phyloP scores from a whole-genome alignment of 2,113 vertebrate species.

The Dolichotis patagonum region DNA sequence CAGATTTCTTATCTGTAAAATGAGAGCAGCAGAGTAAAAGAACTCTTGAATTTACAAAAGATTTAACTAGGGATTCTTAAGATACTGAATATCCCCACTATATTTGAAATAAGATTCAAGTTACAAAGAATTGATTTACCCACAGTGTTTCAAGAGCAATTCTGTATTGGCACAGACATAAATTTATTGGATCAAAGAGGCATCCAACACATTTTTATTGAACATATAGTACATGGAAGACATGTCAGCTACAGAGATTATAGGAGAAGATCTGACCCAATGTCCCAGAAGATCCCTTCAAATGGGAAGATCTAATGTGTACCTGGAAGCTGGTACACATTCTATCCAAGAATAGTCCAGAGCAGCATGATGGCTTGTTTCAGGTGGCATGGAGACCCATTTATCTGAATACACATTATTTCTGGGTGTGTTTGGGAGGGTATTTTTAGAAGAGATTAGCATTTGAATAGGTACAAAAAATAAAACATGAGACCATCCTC shows the following conservation, averaged over 20 bases:
- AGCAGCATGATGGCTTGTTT: accelerated
- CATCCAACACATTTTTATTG: constrained; percentile 59
- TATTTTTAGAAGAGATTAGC: background rate
- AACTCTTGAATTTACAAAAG: background rate
- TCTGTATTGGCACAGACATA: constrained; percentile 66
- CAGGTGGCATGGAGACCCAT: background rate
- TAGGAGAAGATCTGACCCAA: background rate
- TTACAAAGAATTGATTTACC: constrained; percentile 70
- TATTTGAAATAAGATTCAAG: constrained; percentile 66
- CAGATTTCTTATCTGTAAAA: background rate
- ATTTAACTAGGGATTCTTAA: background rate
- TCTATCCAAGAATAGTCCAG: background rate
- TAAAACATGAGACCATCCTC: background rate
- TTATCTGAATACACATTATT: background rate
- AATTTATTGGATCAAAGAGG: constrained; percentile 71
- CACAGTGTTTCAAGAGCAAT: constrained; percentile 45
- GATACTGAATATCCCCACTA: background rate
- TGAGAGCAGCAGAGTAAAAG: background rate
- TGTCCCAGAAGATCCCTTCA: background rate
- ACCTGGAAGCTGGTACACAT: background rate
- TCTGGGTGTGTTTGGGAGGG: background rate
- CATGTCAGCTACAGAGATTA: background rate
- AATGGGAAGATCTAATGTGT: background rate
- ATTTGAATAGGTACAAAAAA: background rate
- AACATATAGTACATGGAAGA: constrained; percentile 34